Percentiles rank a stretch among this genome's conserved stretches.
Conservation (phyloP, 2,113 vertebrate species). For the Dolichallabes microphthalmus region DNA sequence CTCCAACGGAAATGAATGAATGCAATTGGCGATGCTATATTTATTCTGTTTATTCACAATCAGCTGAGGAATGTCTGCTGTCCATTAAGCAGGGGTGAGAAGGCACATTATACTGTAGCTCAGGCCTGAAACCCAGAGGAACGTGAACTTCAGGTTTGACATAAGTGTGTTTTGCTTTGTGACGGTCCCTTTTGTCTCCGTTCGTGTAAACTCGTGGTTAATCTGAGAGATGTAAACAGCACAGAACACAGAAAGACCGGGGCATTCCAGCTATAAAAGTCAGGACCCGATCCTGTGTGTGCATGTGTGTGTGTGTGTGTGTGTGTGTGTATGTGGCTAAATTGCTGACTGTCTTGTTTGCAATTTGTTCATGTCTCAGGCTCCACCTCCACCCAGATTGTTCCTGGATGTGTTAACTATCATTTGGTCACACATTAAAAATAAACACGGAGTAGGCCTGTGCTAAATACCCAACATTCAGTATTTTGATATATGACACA, state of each 20-base stretch:
- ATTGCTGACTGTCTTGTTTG: slow-evolving; percentile 25
- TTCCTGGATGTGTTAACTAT: slow-evolving; percentile 41
- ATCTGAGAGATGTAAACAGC: slow-evolving; percentile 48
- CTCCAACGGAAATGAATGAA: slow-evolving; percentile 11
- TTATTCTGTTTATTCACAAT: slow-evolving; percentile 43
- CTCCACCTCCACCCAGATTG: slow-evolving; percentile 28
- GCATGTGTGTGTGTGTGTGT: slow-evolving; percentile 13
- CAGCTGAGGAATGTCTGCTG: slow-evolving; percentile 42
- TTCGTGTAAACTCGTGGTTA: slow-evolving; percentile 50
- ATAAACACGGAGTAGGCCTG: slow-evolving; percentile 19
- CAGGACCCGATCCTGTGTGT: neutral
- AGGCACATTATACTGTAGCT: slow-evolving; percentile 18
- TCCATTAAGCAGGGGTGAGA: slow-evolving; percentile 38
- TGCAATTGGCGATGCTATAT: slow-evolving; percentile 37
- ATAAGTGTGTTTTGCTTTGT: slow-evolving; percentile 50
- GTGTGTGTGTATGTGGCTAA: neutral
- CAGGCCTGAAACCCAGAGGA: slow-evolving; percentile 34
- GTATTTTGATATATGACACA: neutral
- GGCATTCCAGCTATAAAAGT: slow-evolving; percentile 27
- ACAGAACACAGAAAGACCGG: slow-evolving; percentile 1
- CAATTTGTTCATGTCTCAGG: slow-evolving; percentile 23
- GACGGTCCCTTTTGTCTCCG: slow-evolving; percentile 41
- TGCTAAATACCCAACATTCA: slow-evolving; percentile 14
- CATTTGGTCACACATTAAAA: slow-evolving; percentile 40
- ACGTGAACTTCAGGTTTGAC: slow-evolving; percentile 56